Evolutionary conservation across 2,113 vertebrate species (phyloP), one percentile per base, ranked within the genome.

Genomic region (Otus sunia): DNA sequence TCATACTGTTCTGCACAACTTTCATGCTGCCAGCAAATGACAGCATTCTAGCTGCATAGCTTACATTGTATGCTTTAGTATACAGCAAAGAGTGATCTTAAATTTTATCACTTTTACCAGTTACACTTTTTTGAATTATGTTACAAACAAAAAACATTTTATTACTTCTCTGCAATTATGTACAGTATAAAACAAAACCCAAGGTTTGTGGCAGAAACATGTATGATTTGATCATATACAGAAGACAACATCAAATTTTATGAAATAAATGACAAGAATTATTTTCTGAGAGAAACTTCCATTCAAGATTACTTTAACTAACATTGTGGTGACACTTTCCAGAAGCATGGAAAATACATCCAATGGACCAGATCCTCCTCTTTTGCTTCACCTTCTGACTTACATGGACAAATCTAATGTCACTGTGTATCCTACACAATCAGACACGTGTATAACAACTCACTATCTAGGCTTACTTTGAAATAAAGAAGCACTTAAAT

Each of bases 121-220:
- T 85, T 68, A 72, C 50, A 50, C 8, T 20, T 92, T 41, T 55
- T 66, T 30, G 10, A 73, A 69, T 49, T 72, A 90, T 41, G 32
- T 72, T 92, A 85, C 80, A 92, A 75, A 62, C 30, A 84, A 78
- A 95, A 30, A 29, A 0, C 41, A 60, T 37, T 59, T 80, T 90
- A n/a, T 55, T 71, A 68, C 15, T 83, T 85, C 80, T 94, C 37
- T 58, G 55, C 39, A 39, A n/a, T 49, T 91, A 87, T 87, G 39
- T 84, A 96, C 86, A 92, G 20, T 92, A 92, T 91, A 92, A 95
- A 96, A 87, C 73, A 95, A 94, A 87, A 36, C 20, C 50, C 53
- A 37, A 59, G 21, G 39, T 60, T 67, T 37, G 45, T 55, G 23
- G 12, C 10, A 96, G 25, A 94, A 91, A 78, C 20, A 36, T 14